phyloP scores from a whole-genome alignment of 2,888 invertebrate species.

The Lutraria lutraria region DNA sequence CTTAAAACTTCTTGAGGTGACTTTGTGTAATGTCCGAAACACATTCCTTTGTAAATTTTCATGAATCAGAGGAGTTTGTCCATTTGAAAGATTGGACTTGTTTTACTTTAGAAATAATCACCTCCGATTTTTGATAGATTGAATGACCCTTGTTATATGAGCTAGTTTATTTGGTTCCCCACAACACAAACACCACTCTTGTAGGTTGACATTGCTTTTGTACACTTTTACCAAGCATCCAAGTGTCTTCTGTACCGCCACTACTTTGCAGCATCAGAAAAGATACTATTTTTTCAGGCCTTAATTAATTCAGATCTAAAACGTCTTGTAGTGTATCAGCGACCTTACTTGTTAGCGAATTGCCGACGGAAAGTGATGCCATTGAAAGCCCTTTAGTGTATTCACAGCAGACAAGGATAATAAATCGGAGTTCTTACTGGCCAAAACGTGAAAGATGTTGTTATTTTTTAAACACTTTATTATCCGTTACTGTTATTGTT shows the following conservation, averaged over 20 bases:
- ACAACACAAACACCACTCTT: neutral
- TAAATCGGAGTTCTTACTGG: slow-evolving; percentile 64
- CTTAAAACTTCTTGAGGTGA: neutral
- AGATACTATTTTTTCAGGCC: slow-evolving; percentile 6
- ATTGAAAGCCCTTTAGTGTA: slow-evolving; percentile 28
- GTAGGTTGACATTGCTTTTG: neutral
- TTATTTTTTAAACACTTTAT: slow-evolving; percentile 64
- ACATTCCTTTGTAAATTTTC: neutral
- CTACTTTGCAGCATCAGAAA: neutral
- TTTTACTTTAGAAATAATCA: neutral
- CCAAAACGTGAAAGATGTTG: slow-evolving; percentile 64
- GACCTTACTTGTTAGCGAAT: slow-evolving; percentile 8
- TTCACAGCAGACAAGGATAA: slow-evolving; percentile 59
- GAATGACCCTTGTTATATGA: neutral
- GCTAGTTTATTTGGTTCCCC: neutral
- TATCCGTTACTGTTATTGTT: slow-evolving; percentile 53
- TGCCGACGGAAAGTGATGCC: slow-evolving; percentile 27
- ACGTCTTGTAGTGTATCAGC: neutral
- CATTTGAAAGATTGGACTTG: neutral
- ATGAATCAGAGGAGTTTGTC: neutral
- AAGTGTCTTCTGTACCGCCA: neutral
- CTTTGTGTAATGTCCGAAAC: neutral
- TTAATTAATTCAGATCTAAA: slow-evolving; percentile 1
- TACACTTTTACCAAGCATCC: neutral
- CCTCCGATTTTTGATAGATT: neutral